These are phyloP conservation scores for Andrena marginata DNA, from an alignment of 2,888 invertebrate species.

Conservation along the genomic window DNA sequence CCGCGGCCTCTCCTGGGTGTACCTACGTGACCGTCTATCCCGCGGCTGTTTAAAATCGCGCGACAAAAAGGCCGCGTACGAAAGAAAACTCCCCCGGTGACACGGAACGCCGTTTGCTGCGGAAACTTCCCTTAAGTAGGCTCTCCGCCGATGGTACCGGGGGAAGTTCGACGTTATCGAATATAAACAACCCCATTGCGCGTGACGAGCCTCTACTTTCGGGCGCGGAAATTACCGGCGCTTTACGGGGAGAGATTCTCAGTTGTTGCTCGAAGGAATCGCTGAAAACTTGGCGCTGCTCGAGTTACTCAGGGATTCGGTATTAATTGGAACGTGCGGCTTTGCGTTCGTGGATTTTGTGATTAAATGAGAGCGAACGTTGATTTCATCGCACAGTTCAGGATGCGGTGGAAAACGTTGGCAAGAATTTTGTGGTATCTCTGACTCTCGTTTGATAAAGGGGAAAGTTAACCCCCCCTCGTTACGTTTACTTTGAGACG, in stretches of 20 bases:
- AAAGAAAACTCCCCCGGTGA: slow-evolving; percentile 16
- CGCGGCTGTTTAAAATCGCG: slow-evolving; percentile 17
- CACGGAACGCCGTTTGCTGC: slow-evolving; percentile 18
- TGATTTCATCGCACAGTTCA: too few relatives aligned
- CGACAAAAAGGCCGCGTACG: slow-evolving; percentile 9
- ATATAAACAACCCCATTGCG: slow-evolving; percentile 19
- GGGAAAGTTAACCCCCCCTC: slow-evolving; percentile 21
- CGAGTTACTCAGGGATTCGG: too few relatives aligned
- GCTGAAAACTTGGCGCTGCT: not conserved
- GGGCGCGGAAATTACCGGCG: not conserved
- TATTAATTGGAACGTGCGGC: too few relatives aligned
- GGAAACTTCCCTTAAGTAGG: slow-evolving; percentile 5
- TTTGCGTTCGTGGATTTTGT: too few relatives aligned
- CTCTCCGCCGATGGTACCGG: not conserved
- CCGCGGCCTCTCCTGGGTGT: not conserved
- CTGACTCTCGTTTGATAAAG: slow-evolving; percentile 2
- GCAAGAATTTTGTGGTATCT: not conserved
- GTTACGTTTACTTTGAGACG: slow-evolving; percentile 44
- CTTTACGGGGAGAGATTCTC: slow-evolving; percentile 1
- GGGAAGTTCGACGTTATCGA: slow-evolving; percentile 37
- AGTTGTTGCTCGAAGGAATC: not conserved
- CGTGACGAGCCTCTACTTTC: not conserved
- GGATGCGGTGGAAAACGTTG: not conserved
- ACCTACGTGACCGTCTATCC: slow-evolving; percentile 32
- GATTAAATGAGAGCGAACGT: too few relatives aligned